Evolutionary conservation across 2,797 vertebrate species (phyloP).

Genomic region (Rhyacichthys aspro): DNA sequence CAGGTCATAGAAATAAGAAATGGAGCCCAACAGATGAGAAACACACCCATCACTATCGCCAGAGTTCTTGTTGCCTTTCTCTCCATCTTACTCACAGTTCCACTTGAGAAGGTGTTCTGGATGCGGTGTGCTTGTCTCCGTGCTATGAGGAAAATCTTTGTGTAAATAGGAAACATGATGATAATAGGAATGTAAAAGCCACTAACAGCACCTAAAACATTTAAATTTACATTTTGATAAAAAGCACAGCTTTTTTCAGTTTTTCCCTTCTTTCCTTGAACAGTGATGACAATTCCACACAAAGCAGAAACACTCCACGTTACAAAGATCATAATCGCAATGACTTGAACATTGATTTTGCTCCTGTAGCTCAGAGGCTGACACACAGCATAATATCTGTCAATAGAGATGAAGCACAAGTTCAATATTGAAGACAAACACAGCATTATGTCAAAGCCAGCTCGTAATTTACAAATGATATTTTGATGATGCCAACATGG

Average conservation of each 20-base stretch:
- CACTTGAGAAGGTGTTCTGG: conserved; percentile 17
- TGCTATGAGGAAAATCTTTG: conserved; percentile 34
- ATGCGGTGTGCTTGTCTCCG: conserved; percentile 35
- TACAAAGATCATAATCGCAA: conserved; percentile 2
- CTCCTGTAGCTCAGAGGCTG: conserved; percentile 8
- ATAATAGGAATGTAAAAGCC: conserved; percentile 41
- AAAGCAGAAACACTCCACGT: not conserved
- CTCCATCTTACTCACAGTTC: conserved; percentile 31
- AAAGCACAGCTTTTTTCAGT: conserved; percentile 6
- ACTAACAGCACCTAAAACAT: not conserved
- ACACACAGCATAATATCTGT: conserved; percentile 17
- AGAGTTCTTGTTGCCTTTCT: conserved; percentile 44
- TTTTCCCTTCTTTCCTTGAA: not conserved
- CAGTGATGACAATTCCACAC: conserved; percentile 3
- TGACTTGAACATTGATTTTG: not conserved
- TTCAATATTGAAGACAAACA: too few species aligned
- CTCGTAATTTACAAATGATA: conserved; percentile 6
- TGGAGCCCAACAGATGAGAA: conserved; percentile 38
- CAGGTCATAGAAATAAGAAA: conserved; percentile 17
- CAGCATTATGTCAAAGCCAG: conserved; percentile 4
- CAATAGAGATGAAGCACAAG: conserved; percentile 16
- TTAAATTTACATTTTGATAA: conserved; percentile 9
- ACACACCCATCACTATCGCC: conserved; percentile 37
- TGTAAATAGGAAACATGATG: conserved; percentile 15
- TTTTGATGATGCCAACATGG: not conserved